Percentiles rank a stretch among this genome's conserved stretches.
These are phyloP conservation scores for Steinernema feltiae DNA, from an alignment of 1,140 invertebrate genomes.

Conservation along the genomic window DNA sequence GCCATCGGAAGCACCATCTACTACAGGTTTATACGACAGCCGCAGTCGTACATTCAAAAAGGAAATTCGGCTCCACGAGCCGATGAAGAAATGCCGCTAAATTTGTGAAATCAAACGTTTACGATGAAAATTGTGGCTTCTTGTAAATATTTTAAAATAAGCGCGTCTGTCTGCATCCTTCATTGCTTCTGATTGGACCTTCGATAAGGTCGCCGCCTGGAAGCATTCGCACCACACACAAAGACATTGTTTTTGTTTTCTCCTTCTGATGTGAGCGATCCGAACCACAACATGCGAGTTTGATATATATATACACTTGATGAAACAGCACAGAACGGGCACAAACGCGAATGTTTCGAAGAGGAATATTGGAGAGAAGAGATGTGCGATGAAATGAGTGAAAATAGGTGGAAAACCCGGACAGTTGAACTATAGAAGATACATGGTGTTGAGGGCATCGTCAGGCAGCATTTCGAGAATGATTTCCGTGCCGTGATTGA, in stretches of 20 bases:
- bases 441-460: conserved; percentile 74
- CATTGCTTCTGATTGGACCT: not conserved
- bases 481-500: conserved; percentile 86
- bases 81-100: conserved; percentile 6
- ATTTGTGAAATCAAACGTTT: not conserved
- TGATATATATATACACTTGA: not conserved
- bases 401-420: not conserved
- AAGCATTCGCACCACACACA: not conserved
- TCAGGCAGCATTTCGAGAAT: conserved; percentile 74
- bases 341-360: not conserved
- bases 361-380: not conserved
- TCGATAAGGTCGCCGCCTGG: not conserved
- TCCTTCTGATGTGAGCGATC: too few relatives aligned
- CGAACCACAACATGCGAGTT: too few relatives aligned
- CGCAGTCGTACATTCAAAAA: not conserved
- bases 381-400: not conserved
- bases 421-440: conserved; percentile 24
- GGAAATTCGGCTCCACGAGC: conserved; percentile 7
- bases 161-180: not conserved
- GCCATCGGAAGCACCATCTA: not conserved
- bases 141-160: not conserved
- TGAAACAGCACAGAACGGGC: too few relatives aligned
- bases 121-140: not conserved
- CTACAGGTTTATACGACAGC: not conserved
- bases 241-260: not conserved